Evolutionary conservation across 2,888 invertebrate genomes (phyloP).

Genomic region (Idaea straminata): DNA sequence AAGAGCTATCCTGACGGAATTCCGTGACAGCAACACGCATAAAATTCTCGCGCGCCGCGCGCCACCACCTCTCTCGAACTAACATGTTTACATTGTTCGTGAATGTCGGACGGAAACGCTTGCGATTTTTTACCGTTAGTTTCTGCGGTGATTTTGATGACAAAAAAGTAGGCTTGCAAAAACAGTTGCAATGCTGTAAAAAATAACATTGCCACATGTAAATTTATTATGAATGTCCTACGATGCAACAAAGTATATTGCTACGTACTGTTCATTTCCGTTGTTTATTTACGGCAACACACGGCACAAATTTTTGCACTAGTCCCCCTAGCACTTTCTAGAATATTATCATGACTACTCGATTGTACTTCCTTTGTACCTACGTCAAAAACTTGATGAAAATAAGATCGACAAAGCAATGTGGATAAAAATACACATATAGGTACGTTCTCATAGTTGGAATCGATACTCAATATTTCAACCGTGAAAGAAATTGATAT

Average conservation of each 20-base stretch:
- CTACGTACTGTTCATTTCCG: no score
- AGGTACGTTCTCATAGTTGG: slow-evolving; percentile 1
- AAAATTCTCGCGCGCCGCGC: slow-evolving; percentile 47
- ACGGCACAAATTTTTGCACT: no score
- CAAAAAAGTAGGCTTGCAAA: no score
- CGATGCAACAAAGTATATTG: no score
- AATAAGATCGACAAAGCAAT: not conserved
- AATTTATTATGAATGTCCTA: no score
- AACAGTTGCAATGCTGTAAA: no score
- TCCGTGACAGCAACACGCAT: slow-evolving; percentile 53
- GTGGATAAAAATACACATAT: not conserved
- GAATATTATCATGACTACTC: no score
- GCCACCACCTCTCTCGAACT: slow-evolving; percentile 38
- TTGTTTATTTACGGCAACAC: no score
- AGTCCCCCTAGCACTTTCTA: no score
- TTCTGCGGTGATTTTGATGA: slow-evolving; percentile 4
- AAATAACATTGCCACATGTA: no score
- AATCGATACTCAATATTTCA: not conserved
- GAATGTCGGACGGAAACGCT: slow-evolving; percentile 15
- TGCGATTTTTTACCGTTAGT: slow-evolving; percentile 20
- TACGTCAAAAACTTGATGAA: no score
- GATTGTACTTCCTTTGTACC: no score
- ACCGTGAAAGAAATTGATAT: not conserved
- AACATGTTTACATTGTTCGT: slow-evolving; percentile 48
- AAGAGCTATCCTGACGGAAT: slow-evolving; percentile 49